phyloP scores from a whole-genome alignment of 2,888 invertebrate species.

The Sphinx pinastri region DNA sequence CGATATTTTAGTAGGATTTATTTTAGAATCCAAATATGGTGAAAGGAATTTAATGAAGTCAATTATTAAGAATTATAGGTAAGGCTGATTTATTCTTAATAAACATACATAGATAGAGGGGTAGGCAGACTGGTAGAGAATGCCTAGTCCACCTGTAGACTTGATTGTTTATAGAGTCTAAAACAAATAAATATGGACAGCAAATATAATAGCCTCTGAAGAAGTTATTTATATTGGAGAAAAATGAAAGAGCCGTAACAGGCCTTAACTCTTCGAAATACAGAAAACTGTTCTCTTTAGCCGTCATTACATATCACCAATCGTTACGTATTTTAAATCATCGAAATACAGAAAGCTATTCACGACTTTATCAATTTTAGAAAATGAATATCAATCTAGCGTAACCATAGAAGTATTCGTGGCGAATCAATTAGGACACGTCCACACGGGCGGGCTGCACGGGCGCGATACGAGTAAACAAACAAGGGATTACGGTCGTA shows the following conservation, averaged over 20 bases:
- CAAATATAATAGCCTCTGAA: too few species aligned
- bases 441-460: conserved; percentile 47
- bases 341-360: not conserved
- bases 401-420: conserved; percentile 19
- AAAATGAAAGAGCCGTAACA: too few species aligned
- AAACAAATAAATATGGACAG: too few species aligned
- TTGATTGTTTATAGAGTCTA: too few species aligned
- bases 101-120: too few species aligned
- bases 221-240: too few species aligned
- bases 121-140: too few species aligned
- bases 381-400: not conserved
- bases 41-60: not conserved
- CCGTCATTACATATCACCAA: not conserved
- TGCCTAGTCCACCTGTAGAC: too few species aligned
- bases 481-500: conserved; percentile 65
- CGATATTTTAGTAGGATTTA: conserved; percentile 11
- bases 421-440: conserved; percentile 56
- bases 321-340: not conserved
- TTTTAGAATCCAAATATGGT: not conserved
- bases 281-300: too few species aligned
- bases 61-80: too few species aligned
- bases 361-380: not conserved
- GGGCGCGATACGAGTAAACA: conserved; percentile 61
- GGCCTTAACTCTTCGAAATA: too few species aligned
- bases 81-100: too few species aligned